Base-by-base conservation (phyloP, 2,888 invertebrate species). In the Eubasilissa splendida region DNA sequence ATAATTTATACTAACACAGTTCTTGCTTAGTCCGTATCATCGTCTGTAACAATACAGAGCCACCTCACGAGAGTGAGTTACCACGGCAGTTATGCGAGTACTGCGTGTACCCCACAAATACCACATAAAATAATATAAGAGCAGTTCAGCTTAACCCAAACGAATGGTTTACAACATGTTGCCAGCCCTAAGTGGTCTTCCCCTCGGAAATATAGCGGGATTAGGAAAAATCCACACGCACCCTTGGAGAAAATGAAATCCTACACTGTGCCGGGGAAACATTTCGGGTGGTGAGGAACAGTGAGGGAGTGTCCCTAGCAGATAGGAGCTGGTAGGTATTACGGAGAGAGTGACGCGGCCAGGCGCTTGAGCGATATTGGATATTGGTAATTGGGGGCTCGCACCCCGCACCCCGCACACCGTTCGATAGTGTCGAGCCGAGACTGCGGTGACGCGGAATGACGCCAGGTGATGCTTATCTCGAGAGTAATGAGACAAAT, bases 211-310 rank as follows among this genome's bases (percentile, higher is more conserved):
- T 60, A 59, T 63, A 31, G 68, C 63, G 79, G 79, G 79, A 79
- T 81, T 79, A 81, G 79, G 79, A 81, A 81, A 76, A 81, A 81
- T 81, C 81, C 81, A 68, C 79, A 81, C 81, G 81, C 81, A 74
- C 79, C 66, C 60, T 33, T n/a, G 52, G 42, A 52, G 52, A 76
- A 76, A 76, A 76, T 76, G 58, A 76, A 76, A 76, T 76, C 63
- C 75, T 70, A 53, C 70, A 50, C 53, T 22, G 63, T 50, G 31
- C 60, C 33, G 31, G 74, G 74, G 58, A 14, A 74, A 59, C 58
- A 74, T 74, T 74, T 74, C 71, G 22, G 22, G 54, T 52, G n/a
- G 54, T 12, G 58, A 11, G n/a, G 58, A 58, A n/a, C 11, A 33
- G 12, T 5, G n/a, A 58, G 75, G 63, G 75, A 76, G 75, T 76